Percentiles rank a stretch among this genome's conserved stretches.
Evolutionary conservation across 1,140 invertebrate species (phyloP).

Genomic region (Brachionus plicatilis): DNA sequence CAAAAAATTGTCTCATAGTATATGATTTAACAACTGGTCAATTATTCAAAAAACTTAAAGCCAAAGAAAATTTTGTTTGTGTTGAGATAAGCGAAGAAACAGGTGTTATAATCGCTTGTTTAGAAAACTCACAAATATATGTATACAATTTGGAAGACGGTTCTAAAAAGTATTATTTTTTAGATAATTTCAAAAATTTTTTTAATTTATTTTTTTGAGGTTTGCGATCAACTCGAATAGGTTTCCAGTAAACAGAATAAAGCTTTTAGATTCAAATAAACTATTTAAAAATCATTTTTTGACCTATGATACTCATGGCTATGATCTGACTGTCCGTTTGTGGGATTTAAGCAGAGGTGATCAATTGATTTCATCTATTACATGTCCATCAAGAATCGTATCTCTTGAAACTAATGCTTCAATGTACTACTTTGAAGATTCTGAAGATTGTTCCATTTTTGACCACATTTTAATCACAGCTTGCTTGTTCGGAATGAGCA

Average conservation of each 20-base stretch:
- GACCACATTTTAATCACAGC: background rate
- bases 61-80: constrained; percentile 69
- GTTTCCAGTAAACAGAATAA: constrained; percentile 26
- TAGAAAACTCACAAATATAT: constrained; percentile 72
- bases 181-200: background rate
- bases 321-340: constrained; percentile 68
- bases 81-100: constrained; percentile 73
- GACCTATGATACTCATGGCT: constrained; percentile 65
- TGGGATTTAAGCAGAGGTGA: constrained; percentile 72
- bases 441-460: background rate
- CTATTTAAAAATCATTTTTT: constrained; percentile 48
- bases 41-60: constrained; percentile 82
- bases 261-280: background rate
- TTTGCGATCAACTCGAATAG: background rate
- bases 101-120: constrained; percentile 72
- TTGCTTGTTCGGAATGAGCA: background rate
- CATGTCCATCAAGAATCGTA: constrained; percentile 3
- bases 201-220: background rate
- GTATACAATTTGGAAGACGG: constrained; percentile 81
- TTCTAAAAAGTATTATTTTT: constrained; percentile 49
- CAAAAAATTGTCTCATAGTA: constrained; percentile 79
- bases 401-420: background rate
- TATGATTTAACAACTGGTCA: constrained; percentile 86
- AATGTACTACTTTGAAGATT: background rate
- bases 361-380: constrained; percentile 4